Conservation (phyloP, 1,140 invertebrate genomes). For the Nasonia giraulti region DNA sequence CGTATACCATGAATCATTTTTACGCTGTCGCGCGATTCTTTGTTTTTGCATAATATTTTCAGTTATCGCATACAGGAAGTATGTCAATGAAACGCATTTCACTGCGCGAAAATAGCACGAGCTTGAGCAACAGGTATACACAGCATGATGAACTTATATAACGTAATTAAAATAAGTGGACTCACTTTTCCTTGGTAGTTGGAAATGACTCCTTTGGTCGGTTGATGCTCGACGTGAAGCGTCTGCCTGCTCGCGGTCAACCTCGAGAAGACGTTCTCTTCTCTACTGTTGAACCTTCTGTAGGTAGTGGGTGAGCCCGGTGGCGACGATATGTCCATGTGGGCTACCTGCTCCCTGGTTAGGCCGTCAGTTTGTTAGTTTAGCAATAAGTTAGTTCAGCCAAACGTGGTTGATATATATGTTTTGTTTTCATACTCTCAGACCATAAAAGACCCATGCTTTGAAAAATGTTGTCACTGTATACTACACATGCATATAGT, state of each 20-base stretch:
- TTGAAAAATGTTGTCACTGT: neutral
- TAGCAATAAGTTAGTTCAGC: conserved; percentile 62
- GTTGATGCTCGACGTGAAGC: conserved; percentile 74
- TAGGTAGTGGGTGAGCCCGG: conserved; percentile 81
- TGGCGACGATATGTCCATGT: conserved; percentile 76
- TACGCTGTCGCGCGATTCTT: too few relatives aligned
- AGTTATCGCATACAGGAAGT: neutral
- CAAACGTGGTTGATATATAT: neutral
- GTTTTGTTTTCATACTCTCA: neutral
- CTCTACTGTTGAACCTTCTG: conserved; percentile 77
- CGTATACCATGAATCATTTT: neutral
- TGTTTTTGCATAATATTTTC: neutral
- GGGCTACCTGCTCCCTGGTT: conserved; percentile 75
- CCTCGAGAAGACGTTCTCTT: conserved; percentile 89
- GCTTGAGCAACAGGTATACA: too few relatives aligned
- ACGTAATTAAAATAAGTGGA: conserved; percentile 4
- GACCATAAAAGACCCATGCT: neutral
- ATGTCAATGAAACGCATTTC: neutral
- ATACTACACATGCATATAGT: conserved; percentile 13
- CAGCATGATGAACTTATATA: conserved; percentile 60
- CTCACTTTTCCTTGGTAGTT: conserved; percentile 79
- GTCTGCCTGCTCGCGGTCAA: conserved; percentile 79
- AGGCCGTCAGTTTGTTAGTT: conserved; percentile 67
- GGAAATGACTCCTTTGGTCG: conserved; percentile 79
- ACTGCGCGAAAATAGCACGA: too few relatives aligned